phyloP scores from a whole-genome alignment of 2,797 vertebrate species.

The Epinephelus malabaricus region DNA sequence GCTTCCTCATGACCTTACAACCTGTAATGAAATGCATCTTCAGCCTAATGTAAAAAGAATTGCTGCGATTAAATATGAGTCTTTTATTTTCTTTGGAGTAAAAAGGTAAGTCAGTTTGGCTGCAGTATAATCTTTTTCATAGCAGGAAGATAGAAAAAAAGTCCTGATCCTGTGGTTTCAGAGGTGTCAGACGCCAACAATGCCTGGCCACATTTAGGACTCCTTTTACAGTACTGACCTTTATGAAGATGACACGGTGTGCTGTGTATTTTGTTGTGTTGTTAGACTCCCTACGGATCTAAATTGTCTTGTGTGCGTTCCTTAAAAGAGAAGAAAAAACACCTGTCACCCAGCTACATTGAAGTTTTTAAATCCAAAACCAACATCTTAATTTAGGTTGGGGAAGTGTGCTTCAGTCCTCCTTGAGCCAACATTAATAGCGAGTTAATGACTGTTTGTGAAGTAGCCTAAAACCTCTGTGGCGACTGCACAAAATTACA shows the following conservation, averaged over 20 bases:
- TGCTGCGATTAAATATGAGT: slow-evolving; percentile 33
- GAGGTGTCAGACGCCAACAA: slow-evolving; percentile 38
- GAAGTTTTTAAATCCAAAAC: slow-evolving; percentile 1
- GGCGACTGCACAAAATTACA: slow-evolving; percentile 24
- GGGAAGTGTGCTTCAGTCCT: slow-evolving; percentile 6
- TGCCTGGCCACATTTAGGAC: slow-evolving; percentile 22
- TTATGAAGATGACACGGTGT: slow-evolving; percentile 32
- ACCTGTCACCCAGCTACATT: background rate
- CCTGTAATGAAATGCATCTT: slow-evolving; percentile 64
- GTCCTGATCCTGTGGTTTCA: background rate
- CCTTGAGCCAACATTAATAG: slow-evolving; percentile 7
- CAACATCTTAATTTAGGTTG: background rate
- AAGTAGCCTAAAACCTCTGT: slow-evolving; percentile 29
- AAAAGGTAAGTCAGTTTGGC: background rate
- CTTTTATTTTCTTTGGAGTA: slow-evolving; percentile 37
- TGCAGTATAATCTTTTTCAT: slow-evolving; percentile 6
- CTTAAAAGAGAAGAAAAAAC: slow-evolving; percentile 5
- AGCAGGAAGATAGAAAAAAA: background rate
- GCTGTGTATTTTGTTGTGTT: slow-evolving; percentile 19
- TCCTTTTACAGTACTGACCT: slow-evolving; percentile 48
- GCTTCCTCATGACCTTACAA: slow-evolving; percentile 57
- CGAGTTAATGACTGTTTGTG: slow-evolving; percentile 43
- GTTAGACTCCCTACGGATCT: slow-evolving; percentile 2
- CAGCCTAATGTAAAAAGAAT: slow-evolving; percentile 39
- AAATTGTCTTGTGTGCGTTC: slow-evolving; percentile 2